Conservation (phyloP, 2,888 invertebrate species). For the Malacosoma neustria region DNA sequence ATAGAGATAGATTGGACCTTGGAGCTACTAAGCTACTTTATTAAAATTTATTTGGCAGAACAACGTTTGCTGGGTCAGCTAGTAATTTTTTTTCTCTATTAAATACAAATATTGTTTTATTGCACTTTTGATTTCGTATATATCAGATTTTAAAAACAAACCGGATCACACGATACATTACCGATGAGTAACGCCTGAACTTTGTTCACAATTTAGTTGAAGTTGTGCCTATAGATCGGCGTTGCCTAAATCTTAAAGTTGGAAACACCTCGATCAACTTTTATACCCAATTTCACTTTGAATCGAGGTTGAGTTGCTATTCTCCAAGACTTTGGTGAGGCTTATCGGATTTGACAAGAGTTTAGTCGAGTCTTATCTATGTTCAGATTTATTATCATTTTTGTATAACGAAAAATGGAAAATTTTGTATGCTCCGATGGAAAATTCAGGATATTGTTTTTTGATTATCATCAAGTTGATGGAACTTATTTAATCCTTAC, state of each 20-base stretch:
- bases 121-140: background rate
- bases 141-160: background rate
- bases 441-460: too few species aligned
- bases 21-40: too few species aligned
- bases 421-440: too few species aligned
- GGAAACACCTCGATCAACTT: slow-evolving; percentile 18
- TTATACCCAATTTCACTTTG: slow-evolving; percentile 12
- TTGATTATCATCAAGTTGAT: too few species aligned
- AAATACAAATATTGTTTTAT: too few species aligned
- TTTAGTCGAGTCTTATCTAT: background rate
- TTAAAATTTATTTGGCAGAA: too few species aligned
- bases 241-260: slow-evolving; percentile 2
- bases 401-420: background rate
- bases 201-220: background rate
- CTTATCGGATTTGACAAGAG: background rate
- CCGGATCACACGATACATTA: background rate
- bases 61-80: too few species aligned
- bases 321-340: background rate
- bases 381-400: background rate
- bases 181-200: background rate
- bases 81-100: too few species aligned
- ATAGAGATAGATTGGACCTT: too few species aligned
- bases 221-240: background rate
- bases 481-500: too few species aligned
- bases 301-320: background rate